phyloP scores from a whole-genome alignment of 1,140 invertebrate genomes.

The Achroia grisella region DNA sequence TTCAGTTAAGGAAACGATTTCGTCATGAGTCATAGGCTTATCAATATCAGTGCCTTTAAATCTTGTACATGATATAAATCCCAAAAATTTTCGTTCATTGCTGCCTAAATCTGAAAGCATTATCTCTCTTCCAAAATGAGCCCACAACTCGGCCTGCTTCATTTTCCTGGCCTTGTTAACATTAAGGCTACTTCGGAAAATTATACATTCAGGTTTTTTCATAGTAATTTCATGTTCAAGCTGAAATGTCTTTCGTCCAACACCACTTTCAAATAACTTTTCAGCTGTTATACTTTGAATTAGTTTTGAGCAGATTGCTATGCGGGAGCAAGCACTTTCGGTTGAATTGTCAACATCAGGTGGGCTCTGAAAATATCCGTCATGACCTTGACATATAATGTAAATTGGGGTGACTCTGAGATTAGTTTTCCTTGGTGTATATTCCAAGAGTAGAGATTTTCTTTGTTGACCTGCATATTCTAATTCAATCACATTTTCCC shows the following conservation, averaged over 20 bases:
- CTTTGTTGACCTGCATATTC: conserved; percentile 44
- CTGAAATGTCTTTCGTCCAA: conserved; percentile 87
- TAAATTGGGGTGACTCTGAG: conserved; percentile 79
- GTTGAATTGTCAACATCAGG: conserved; percentile 78
- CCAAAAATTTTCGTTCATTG: conserved; percentile 87
- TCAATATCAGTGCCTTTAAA: conserved; percentile 80
- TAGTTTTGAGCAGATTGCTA: conserved; percentile 84
- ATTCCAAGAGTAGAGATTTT: conserved; percentile 46
- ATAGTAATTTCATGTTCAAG: conserved; percentile 78
- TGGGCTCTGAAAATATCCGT: conserved; percentile 87
- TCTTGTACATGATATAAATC: conserved; percentile 90
- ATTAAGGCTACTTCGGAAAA: conserved; percentile 82
- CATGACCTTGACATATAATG: conserved; percentile 83
- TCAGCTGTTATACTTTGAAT: conserved; percentile 92
- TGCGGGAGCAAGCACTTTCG: conserved; percentile 84
- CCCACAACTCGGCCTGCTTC: conserved; percentile 89
- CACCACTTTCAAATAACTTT: conserved; percentile 88
- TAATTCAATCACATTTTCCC: conserved; percentile 59
- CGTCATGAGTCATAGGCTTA: conserved; percentile 80
- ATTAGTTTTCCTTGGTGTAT: conserved; percentile 67
- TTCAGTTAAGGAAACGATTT: conserved; percentile 83
- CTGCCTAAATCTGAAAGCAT: conserved; percentile 78
- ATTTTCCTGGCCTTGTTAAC: conserved; percentile 82
- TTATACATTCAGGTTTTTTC: conserved; percentile 76
- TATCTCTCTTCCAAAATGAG: conserved; percentile 85